Conservation (phyloP, 2,797 vertebrate species). For the Ispidina picta region DNA sequence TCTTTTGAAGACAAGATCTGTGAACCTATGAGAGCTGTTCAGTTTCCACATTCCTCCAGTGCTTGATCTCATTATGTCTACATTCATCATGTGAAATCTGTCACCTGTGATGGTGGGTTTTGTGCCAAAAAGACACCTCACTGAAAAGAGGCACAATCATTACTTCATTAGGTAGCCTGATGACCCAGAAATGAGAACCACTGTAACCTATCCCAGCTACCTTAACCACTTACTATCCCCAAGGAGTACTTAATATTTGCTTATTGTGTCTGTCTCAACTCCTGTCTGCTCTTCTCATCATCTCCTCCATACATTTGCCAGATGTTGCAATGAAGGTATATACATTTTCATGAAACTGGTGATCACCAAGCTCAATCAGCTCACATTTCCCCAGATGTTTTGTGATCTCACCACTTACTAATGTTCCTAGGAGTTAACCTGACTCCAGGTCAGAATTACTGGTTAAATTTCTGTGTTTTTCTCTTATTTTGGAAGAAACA, state of each 20-base stretch:
- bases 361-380: neutral
- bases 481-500: neutral
- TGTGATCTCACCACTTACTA: slow-evolving; percentile 50
- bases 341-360: neutral
- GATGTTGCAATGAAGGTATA: slow-evolving; percentile 2
- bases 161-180: neutral
- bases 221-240: neutral
- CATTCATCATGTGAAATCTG: neutral
- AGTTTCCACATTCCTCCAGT: neutral
- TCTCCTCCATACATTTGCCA: neutral
- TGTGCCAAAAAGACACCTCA: neutral
- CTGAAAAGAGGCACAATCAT: neutral
- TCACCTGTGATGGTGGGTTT: neutral
- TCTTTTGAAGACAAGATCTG: neutral
- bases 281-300: slow-evolving; percentile 42
- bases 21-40: neutral
- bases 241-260: neutral
- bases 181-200: neutral
- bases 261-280: neutral
- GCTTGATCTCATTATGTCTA: neutral
- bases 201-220: neutral
- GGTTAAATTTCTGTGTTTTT: neutral
- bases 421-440: neutral
- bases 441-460: neutral
- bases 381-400: slow-evolving; percentile 54